Evolutionary conservation across 1,140 invertebrate genomes (phyloP), one percentile per base, ranked within the genome.

Genomic region (Drosophila seguyi): DNA sequence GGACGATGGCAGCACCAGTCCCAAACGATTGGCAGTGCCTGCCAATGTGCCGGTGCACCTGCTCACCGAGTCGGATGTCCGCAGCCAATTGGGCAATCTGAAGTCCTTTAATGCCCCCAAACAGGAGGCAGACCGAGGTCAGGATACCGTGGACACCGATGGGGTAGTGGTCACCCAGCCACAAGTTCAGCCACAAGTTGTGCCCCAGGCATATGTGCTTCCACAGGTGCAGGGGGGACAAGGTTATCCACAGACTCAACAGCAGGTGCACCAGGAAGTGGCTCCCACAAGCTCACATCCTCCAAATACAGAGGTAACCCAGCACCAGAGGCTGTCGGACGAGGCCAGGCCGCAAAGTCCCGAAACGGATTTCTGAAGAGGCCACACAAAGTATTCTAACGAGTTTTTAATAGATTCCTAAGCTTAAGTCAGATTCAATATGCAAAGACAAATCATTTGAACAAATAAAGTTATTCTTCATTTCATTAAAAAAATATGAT

Each of bases 41-140:
- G 88, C 91, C 5, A 86, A 92, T 71, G 91, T 92, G 1, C 91
- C 91, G 8, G 11, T 92, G 38, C 91, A 92, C 67, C 91, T 90
- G 50, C 75, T 92, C 3, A 85, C 91, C 14, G 82, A 83, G n/a
- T 58, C 86, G 8, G 91, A 92, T 65, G 91, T 92, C 13, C 79
- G 91, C 39, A 45, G 88, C 7, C 88, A 92, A 41, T 48, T 92
- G 53, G 69, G 85, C 29, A 92, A 63, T 31, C 72, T 92, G 0
- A 92, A 75, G 25, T 92, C 91, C 47, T 92, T 92, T 44, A 90
- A 77, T 66, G 20, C 69, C 2, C 38, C 56, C 52, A 53, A 47
- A 7, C 42, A 56, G 22, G 44, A 20, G 20, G 45, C 59, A 1
- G 47, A 80, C 8, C 27, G 1, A 6, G 62, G 74, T 18, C 11